phyloP scores from a whole-genome alignment of 2,113 vertebrate species.

The Orcinus orca region DNA sequence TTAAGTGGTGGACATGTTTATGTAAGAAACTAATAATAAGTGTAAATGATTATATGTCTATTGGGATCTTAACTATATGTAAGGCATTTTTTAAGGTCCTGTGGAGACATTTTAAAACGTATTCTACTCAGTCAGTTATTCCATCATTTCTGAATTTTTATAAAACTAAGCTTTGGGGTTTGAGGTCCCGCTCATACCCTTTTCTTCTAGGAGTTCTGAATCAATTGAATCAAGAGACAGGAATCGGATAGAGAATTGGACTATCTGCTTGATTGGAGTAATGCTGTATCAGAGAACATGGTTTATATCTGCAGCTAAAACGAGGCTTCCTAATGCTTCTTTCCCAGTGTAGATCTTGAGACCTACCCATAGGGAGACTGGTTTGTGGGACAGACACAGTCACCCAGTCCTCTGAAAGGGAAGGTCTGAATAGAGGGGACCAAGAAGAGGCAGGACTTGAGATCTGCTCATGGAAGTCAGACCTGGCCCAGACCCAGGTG shows the following conservation, averaged over 20 bases:
- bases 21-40: not conserved
- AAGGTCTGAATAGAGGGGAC: not conserved
- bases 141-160: slow-evolving; percentile 1
- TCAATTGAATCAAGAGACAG: not conserved
- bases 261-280: not conserved
- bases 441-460: not conserved
- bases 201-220: not conserved
- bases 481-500: not conserved
- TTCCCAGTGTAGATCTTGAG: not conserved
- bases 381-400: not conserved
- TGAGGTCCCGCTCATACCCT: not conserved
- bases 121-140: not conserved
- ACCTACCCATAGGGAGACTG: not conserved
- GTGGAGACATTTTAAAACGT: not conserved
- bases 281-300: not conserved
- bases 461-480: not conserved
- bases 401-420: not conserved
- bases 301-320: not conserved
- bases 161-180: not conserved
- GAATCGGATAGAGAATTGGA: not conserved
- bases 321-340: not conserved
- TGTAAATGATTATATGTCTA: not conserved
- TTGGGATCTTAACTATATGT: not conserved
- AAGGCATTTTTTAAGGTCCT: not conserved
- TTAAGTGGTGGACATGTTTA: not conserved